Evolutionary conservation across 2,113 vertebrate genomes (phyloP).

Genomic region (Trinectes maculatus): DNA sequence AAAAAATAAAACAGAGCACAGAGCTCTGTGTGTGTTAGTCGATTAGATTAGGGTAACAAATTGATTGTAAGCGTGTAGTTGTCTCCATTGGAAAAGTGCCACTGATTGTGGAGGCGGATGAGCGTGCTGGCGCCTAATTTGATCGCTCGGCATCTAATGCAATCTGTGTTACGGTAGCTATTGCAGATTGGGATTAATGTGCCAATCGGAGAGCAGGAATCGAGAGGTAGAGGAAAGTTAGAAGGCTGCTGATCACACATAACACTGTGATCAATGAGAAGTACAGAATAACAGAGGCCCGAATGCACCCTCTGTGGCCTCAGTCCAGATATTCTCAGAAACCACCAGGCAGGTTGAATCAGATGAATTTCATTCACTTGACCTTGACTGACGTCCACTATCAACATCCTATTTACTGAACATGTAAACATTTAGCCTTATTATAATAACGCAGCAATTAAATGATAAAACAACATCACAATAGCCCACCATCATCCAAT

Average conservation of each 20-base stretch:
- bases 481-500: too few relatives aligned
- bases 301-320: conserved; percentile 3
- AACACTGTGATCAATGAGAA: conserved; percentile 40
- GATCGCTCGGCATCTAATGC: conserved; percentile 75
- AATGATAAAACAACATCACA: too few relatives aligned
- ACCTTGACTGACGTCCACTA: neutral
- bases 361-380: neutral
- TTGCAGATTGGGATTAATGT: conserved; percentile 71
- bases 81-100: conserved; percentile 67
- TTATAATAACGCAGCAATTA: too few relatives aligned
- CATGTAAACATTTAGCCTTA: too few relatives aligned
- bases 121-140: conserved; percentile 72
- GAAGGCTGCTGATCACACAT: conserved; percentile 12
- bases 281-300: conserved; percentile 21
- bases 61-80: conserved; percentile 76
- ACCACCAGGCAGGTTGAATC: neutral
- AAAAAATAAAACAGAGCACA: conserved; percentile 48
- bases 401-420: too few relatives aligned
- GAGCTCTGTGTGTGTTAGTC: conserved; percentile 43
- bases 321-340: conserved; percentile 4
- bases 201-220: conserved; percentile 55
- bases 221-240: conserved; percentile 37
- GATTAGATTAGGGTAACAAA: conserved; percentile 72
- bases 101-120: conserved; percentile 68
- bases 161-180: conserved; percentile 64